phyloP scores from a whole-genome alignment of 2,797 vertebrate species.

The Notamacropus eugenii region DNA sequence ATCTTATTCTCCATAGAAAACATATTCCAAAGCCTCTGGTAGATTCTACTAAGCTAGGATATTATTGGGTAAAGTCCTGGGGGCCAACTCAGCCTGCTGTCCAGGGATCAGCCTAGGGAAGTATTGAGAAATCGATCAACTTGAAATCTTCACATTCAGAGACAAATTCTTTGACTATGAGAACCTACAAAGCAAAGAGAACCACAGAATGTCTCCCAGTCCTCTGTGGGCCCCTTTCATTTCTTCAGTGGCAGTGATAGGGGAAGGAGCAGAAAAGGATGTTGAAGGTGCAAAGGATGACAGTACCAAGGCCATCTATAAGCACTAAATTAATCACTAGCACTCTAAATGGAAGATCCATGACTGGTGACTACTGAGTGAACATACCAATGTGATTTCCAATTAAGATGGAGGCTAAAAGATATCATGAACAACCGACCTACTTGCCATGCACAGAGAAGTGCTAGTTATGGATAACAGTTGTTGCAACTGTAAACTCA shows the following conservation, averaged over 20 bases:
- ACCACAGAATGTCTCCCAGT: not conserved
- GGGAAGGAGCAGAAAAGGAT: not conserved
- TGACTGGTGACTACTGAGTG: not conserved
- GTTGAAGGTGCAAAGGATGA: not conserved
- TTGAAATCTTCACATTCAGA: not conserved
- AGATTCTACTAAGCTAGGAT: not conserved
- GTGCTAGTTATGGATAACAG: not conserved
- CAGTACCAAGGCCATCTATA: not conserved
- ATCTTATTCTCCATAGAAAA: not conserved
- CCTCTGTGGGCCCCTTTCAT: not conserved
- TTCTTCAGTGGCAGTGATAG: not conserved
- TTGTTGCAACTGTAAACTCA: not conserved
- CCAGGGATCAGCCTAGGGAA: not conserved
- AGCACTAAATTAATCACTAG: not conserved
- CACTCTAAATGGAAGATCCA: not conserved
- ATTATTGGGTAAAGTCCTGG: not conserved
- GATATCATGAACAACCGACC: not conserved
- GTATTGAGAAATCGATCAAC: not conserved
- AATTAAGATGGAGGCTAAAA: not conserved
- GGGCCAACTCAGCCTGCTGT: not conserved
- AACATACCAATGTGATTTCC: not conserved
- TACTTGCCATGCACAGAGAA: not conserved
- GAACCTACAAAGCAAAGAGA: not conserved
- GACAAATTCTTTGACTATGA: not conserved
- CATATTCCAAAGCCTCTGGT: not conserved